Conservation (phyloP, 2,113 vertebrate species). For the Cavia porcellus region DNA sequence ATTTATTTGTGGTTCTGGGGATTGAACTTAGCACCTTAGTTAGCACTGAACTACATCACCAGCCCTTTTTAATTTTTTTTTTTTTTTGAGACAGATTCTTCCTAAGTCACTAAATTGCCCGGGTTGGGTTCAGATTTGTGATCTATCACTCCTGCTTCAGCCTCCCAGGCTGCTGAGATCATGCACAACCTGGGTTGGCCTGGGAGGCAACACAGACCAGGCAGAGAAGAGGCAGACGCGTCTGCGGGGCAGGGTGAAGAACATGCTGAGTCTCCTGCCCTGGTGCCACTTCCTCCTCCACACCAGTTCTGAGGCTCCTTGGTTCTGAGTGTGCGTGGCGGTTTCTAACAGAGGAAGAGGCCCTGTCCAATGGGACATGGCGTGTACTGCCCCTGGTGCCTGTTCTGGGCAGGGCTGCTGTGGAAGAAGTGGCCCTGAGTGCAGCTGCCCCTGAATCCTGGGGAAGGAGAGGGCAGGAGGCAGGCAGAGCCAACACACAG, state of each 20-base stretch:
- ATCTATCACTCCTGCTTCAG: no score
- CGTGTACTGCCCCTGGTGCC: not conserved
- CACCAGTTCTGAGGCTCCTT: not conserved
- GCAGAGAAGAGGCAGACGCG: fast-evolving
- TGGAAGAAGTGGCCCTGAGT: not conserved
- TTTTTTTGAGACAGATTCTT: no score
- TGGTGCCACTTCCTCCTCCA: not conserved
- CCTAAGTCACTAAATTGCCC: no score
- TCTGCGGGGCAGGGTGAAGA: not conserved
- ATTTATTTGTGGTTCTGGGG: no score
- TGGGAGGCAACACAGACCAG: not conserved
- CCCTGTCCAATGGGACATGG: not conserved
- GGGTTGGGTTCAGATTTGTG: no score
- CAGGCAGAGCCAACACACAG: fast-evolving
- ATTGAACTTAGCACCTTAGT: no score
- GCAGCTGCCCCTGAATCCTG: not conserved
- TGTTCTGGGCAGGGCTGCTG: not conserved
- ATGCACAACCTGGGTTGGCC: no score
- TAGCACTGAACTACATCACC: no score
- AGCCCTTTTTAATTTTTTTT: no score
- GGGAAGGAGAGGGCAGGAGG: not conserved
- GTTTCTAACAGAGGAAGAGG: not conserved
- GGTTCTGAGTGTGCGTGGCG: not conserved
- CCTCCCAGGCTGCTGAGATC: no score
- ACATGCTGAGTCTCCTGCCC: not conserved